phyloP scores from a whole-genome alignment of 2,113 vertebrate species.

The Capricornis sumatraensis region DNA sequence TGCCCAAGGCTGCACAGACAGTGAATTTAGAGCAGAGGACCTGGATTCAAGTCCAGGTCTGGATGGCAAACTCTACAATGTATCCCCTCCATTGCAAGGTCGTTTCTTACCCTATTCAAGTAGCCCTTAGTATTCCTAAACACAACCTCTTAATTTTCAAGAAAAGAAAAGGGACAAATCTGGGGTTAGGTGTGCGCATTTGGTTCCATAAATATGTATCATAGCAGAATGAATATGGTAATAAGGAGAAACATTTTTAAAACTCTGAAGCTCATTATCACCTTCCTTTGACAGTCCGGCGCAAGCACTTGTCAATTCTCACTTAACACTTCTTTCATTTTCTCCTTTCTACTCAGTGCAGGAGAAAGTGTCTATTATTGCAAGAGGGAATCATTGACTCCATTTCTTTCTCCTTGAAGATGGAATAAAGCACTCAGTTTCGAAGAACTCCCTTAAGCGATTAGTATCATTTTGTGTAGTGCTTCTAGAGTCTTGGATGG shows the following conservation, averaged over 20 bases:
- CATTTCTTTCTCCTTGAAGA: slow-evolving; percentile 42
- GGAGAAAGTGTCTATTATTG: slow-evolving; percentile 24
- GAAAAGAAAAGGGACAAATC: background rate
- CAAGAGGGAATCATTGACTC: slow-evolving; percentile 33
- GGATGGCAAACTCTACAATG: background rate
- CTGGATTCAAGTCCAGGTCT: background rate
- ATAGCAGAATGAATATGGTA: background rate
- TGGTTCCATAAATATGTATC: background rate
- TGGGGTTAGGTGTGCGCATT: background rate
- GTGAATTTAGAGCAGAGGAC: background rate
- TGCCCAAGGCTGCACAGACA: fast-evolving
- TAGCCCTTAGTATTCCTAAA: background rate
- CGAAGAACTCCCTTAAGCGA: slow-evolving; percentile 32
- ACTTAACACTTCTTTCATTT: slow-evolving; percentile 39
- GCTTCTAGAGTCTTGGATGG: background rate
- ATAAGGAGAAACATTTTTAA: background rate
- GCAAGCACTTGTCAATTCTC: background rate
- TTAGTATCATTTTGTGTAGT: slow-evolving; percentile 29
- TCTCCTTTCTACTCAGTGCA: background rate
- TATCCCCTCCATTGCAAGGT: fast-evolving
- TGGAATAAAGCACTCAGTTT: slow-evolving; percentile 26
- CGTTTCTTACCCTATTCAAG: background rate
- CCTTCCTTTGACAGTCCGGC: background rate
- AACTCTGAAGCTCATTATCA: slow-evolving; percentile 12
- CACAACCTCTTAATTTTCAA: background rate